Percentiles rank a stretch among this genome's conserved stretches.
Conservation (phyloP, 2,888 invertebrate genomes). For the Cerceris ruficornis region DNA sequence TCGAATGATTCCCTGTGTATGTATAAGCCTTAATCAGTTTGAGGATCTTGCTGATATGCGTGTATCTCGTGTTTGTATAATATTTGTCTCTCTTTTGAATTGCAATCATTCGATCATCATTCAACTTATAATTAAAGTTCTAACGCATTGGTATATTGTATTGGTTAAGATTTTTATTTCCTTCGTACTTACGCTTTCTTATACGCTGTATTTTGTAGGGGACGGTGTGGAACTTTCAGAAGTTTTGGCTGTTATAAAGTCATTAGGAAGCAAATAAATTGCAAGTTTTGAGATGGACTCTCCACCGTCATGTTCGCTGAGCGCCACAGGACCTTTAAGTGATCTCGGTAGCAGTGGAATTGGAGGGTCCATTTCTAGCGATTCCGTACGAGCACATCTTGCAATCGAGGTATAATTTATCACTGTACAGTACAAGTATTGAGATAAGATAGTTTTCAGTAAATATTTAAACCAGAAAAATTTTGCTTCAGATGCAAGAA, state of each 20-base stretch:
- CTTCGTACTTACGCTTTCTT: no score
- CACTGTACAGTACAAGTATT: background rate
- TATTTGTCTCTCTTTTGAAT: no score
- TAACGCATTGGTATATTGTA: no score
- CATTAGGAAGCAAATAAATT: slow-evolving; percentile 49
- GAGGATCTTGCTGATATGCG: background rate
- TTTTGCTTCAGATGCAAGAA: slow-evolving; percentile 86
- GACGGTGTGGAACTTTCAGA: slow-evolving; percentile 73
- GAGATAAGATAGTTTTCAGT: background rate
- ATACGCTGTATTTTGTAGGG: slow-evolving; percentile 58
- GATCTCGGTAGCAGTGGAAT: slow-evolving; percentile 90
- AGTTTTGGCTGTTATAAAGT: slow-evolving; percentile 66
- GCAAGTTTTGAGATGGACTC: slow-evolving; percentile 85
- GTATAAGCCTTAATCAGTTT: background rate
- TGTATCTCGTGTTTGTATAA: no score
- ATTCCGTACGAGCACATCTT: slow-evolving; percentile 87
- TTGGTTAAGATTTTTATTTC: no score
- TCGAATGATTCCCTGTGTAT: background rate
- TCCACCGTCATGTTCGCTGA: slow-evolving; percentile 89
- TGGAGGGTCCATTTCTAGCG: slow-evolving; percentile 89
- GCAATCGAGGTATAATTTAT: slow-evolving; percentile 85
- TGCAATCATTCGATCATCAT: no score
- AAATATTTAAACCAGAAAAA: slow-evolving; percentile 27
- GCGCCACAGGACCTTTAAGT: slow-evolving; percentile 88
- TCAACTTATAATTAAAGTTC: no score